Evolutionary conservation across 2,888 invertebrate species (phyloP), one percentile per base, ranked within the genome.

Genomic region (Polia nebulosa): DNA sequence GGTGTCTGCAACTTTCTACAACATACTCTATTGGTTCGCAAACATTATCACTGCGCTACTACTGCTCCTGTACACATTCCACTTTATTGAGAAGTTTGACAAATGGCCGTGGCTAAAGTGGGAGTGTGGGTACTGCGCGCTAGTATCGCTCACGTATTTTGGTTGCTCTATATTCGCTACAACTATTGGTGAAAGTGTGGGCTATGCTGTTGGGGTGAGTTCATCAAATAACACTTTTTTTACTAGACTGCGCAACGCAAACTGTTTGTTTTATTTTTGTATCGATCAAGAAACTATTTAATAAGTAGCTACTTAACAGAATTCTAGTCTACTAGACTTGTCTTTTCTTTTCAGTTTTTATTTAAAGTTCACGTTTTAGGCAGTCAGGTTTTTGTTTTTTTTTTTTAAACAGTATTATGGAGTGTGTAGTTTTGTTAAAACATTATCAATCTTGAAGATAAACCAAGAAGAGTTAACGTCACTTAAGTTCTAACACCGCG

Each of bases 81-180:
- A 98, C 90, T 95, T 98, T 11, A 96, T 98, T 61, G 99, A 99
- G 92, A 98, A 97, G 89, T 97, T 97, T 79, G 97, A 97, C 87
- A 96, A 96, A 84, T 96, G 98, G 86, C 98, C 98, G 0, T 99
- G 99, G 98, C 93, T 98, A 45, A 97, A 97, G 91, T 96, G 97
- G 80, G 98, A 99, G 93, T 96, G 98, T 82, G 94, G 96, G 58
- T 98, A 96, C 92, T 97, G 98, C 87, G 95, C 94, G 0, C 73
- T 97, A 0, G 97, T 98, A 97, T 94, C 96, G 0, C 87, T 97
- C 20, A 96, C 97, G 32, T 98, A 98, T 87, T 95, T 98, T 56
- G 96, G 98, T 58, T 98, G 98, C 20, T 97, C 98, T 0, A 96
- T 97, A 76, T 96, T 98, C 69, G 97, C 97, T 6, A 96, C 97